Conservation (phyloP, 2,797 vertebrate genomes). For the Micromesistius poutassou region DNA sequence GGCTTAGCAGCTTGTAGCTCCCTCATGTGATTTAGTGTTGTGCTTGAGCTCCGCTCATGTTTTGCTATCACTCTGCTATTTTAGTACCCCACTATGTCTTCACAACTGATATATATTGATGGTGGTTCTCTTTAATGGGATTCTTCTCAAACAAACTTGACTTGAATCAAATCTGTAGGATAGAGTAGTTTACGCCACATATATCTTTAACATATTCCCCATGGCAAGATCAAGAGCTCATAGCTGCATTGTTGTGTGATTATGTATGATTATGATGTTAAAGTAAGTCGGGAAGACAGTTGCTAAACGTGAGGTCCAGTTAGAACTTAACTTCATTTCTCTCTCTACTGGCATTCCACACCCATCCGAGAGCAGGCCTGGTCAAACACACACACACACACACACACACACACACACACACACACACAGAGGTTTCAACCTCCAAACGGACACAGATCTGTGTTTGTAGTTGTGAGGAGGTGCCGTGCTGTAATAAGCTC, state of each 20-base stretch:
- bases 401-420: neutral
- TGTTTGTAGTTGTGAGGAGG: slow-evolving; percentile 31
- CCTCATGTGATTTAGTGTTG: neutral
- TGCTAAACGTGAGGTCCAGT: slow-evolving; percentile 30
- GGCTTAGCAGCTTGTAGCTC: slow-evolving; percentile 11
- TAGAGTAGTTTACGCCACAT: neutral
- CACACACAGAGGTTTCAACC: neutral
- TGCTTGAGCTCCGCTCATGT: neutral
- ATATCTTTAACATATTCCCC: neutral
- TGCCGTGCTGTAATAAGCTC: slow-evolving; percentile 46
- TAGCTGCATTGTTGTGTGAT: neutral
- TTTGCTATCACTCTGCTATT: neutral
- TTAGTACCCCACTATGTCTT: neutral
- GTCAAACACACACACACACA: slow-evolving; percentile 47
- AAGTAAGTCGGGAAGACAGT: slow-evolving; percentile 10
- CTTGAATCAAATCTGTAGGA: neutral
- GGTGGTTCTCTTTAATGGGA: neutral
- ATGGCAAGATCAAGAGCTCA: neutral
- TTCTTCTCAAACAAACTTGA: neutral
- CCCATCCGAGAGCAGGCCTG: slow-evolving; percentile 61
- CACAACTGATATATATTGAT: neutral
- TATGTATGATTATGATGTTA: neutral
- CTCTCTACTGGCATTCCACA: slow-evolving; percentile 63
- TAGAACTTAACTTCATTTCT: slow-evolving; percentile 15
- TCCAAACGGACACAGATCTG: slow-evolving; percentile 1